Conservation (phyloP, 2,797 vertebrate genomes). For the Myripristis murdjan region DNA sequence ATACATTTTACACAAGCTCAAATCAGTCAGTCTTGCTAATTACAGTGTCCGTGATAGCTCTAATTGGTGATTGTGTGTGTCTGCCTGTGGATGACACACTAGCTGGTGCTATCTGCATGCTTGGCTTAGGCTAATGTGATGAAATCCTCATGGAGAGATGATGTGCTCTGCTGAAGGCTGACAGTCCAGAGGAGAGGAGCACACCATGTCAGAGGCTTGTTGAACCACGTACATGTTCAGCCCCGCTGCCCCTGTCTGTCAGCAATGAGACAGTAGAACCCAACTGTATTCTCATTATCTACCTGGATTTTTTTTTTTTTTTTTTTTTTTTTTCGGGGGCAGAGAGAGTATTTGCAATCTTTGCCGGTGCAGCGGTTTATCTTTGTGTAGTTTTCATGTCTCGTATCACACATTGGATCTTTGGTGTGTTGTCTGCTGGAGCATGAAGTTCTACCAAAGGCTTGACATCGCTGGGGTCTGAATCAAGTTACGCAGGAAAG, state of each 20-base stretch:
- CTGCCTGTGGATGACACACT: conserved; percentile 54
- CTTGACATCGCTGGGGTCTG: conserved; percentile 45
- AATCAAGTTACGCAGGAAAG: conserved; percentile 12
- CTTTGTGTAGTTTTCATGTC: conserved; percentile 64
- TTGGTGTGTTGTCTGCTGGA: conserved; percentile 53
- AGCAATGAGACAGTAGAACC: conserved; percentile 53
- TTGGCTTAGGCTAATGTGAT: conserved; percentile 75
- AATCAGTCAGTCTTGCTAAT: conserved; percentile 83
- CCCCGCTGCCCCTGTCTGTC: conserved; percentile 74
- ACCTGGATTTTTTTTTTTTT: conserved; percentile 41
- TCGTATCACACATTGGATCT: conserved; percentile 72
- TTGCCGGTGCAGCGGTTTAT: conserved; percentile 59
- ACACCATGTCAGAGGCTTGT: conserved; percentile 71
- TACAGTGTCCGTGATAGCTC: conserved; percentile 68
- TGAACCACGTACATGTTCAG: conserved; percentile 76
- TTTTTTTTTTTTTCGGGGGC: conserved; percentile 19
- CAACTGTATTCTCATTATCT: conserved; percentile 75
- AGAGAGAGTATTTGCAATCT: conserved; percentile 22
- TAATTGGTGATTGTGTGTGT: conserved; percentile 79
- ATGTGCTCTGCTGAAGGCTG: conserved; percentile 76
- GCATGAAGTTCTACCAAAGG: conserved; percentile 55
- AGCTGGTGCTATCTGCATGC: conserved; percentile 46
- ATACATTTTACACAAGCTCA: conserved; percentile 81
- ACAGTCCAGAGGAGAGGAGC: conserved; percentile 67
- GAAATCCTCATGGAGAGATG: conserved; percentile 77